These are phyloP conservation scores for Chondrilla cf. caribensis DNA, from an alignment of 37 sponge, comb jelly and placozoan genomes.

Conservation along the genomic window DNA sequence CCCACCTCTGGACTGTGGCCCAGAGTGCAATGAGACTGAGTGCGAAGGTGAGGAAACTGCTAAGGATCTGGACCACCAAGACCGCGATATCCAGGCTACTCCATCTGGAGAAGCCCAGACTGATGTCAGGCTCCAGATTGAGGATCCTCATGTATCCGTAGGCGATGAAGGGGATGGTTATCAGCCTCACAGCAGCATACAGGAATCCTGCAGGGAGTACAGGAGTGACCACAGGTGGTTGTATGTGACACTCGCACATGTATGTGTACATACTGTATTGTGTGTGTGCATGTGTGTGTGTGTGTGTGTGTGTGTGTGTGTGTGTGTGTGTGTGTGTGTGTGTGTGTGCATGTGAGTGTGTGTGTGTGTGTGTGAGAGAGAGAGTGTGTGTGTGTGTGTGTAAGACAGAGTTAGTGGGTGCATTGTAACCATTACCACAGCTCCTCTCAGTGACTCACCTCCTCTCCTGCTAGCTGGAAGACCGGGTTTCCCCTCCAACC, in stretches of 20 bases:
- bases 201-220: conserved; percentile 43
- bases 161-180: conserved; percentile 48
- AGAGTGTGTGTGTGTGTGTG: too few relatives aligned
- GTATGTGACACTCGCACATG: too few relatives aligned
- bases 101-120: conserved; percentile 17
- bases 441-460: neutral
- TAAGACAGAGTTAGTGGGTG: too few relatives aligned
- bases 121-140: conserved; percentile 3
- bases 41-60: conserved; percentile 46
- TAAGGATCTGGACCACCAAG: conserved; percentile 40
- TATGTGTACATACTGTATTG: too few relatives aligned
- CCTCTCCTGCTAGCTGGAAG: conserved; percentile 18
- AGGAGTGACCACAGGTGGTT: neutral
- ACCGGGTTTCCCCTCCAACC: conserved; percentile 9
- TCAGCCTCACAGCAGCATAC: conserved; percentile 40
- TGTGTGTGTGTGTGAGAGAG: too few relatives aligned
- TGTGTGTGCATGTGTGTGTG: too few relatives aligned
- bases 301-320: too few relatives aligned
- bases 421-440: too few relatives aligned
- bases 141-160: conserved; percentile 26
- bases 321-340: too few relatives aligned
- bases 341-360: too few relatives aligned
- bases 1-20: conserved; percentile 29
- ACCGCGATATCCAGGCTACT: neutral
- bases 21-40: conserved; percentile 41